Evolutionary conservation across 2,888 invertebrate species (phyloP), one percentile per base, ranked within the genome.

Genomic region (Xanthia icteritia): DNA sequence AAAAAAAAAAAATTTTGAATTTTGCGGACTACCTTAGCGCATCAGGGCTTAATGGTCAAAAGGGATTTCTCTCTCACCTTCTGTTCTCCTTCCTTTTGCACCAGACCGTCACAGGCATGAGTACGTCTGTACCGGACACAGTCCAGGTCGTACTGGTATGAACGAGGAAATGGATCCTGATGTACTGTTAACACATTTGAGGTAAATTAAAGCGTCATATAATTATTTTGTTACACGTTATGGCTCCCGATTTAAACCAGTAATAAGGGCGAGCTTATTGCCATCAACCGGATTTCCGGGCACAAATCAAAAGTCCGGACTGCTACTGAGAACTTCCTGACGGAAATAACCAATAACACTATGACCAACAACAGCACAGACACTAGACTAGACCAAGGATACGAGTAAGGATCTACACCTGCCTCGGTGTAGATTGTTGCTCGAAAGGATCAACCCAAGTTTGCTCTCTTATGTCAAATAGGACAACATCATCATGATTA

Each of bases 101-200:
- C 91, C 31, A 94, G 79, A 5, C 90, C 92, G 80, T 94, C 94
- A 76, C 96, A 96, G 4, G 93, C 93, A 72, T 93, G 93, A 23
- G 90, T 88, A 11, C 97, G 94, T 2, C 94, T 92, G 65, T 95
- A 95, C 77, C 93, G 95, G 58, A 97, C 93, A 83, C 97, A 97
- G 82, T 97, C 97, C 64, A 97, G 88, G 86, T 97, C 97, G 82
- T 96, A 97, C 84, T 96, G 97, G 88, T 97, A 97, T 0, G 97
- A 97, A 15, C 97, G 95, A 64, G 97, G 97, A 88, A 97, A 97
- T 2, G 97, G 93, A 64, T 92, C 94, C 87, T 96, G 96, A 76
- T 89, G 94, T 36, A 91, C 96, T 96, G 90, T 69, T 5, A 84
- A 67, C 15, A 73, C 5, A 3, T 45, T 20, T 17, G 20, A 68